Percentiles rank a stretch among this genome's conserved stretches.
Evolutionary conservation across 2,888 invertebrate species (phyloP).

Genomic region (Sarcophaga subvicina): DNA sequence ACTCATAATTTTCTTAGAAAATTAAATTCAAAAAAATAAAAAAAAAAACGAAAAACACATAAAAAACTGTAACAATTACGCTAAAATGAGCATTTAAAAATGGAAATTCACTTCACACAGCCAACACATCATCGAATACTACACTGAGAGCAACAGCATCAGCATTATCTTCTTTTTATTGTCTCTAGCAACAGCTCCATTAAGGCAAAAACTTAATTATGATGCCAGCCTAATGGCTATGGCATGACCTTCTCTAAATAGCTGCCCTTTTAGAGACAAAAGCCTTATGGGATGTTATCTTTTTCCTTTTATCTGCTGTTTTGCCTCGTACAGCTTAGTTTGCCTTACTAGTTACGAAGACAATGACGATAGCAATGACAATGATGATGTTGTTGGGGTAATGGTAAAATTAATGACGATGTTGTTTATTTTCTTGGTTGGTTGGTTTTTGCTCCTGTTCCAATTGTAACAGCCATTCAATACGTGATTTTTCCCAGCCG

Average conservation of each 20-base stretch:
- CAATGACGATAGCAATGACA: too few species aligned
- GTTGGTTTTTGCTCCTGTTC: constrained; percentile 67
- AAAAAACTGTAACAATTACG: neutral
- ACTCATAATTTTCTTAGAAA: constrained; percentile 10
- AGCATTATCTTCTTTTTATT: neutral
- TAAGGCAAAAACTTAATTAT: constrained; percentile 26
- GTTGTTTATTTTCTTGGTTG: constrained; percentile 12
- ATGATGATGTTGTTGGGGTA: neutral
- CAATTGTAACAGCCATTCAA: constrained; percentile 74
- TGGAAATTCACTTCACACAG: neutral
- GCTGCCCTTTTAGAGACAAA: neutral
- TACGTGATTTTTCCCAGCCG: constrained; percentile 74
- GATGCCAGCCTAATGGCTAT: constrained; percentile 1
- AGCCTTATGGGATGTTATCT: neutral
- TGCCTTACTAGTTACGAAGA: too few species aligned
- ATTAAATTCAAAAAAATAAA: neutral
- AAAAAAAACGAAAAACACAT: neutral
- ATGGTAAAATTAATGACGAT: neutral
- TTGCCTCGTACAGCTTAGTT: too few species aligned
- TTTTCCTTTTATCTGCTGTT: constrained; percentile 12
- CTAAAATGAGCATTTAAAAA: neutral
- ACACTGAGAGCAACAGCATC: neutral
- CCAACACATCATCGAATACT: neutral
- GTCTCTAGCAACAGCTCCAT: neutral
- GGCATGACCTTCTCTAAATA: neutral